These are phyloP conservation scores for Epizoanthus scotinus DNA, from an alignment of 92 coral and sea anemone species.

Conservation along the genomic window DNA sequence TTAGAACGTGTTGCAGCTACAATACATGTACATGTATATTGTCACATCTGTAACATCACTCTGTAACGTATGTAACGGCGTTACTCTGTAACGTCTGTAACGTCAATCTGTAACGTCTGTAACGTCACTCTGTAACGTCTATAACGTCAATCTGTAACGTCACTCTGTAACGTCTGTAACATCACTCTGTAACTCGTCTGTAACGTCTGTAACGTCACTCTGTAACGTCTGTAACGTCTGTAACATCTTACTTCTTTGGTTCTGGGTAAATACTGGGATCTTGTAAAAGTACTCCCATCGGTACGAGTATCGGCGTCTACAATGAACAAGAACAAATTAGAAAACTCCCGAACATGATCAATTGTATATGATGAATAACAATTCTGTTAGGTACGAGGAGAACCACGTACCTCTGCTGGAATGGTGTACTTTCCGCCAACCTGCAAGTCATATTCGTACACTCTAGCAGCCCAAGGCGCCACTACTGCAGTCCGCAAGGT, in stretches of 20 bases:
- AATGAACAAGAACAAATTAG: neutral
- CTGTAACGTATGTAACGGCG: conserved; percentile 90
- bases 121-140: neutral
- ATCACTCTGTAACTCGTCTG: too few species aligned
- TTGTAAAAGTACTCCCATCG: conserved; percentile 84
- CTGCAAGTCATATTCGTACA: conserved; percentile 85
- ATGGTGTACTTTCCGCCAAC: conserved; percentile 75
- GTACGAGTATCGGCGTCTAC: conserved; percentile 80
- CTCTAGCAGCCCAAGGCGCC: conserved; percentile 91
- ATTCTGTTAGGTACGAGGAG: neutral
- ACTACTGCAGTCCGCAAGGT: conserved; percentile 78
- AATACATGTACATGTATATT: too few species aligned
- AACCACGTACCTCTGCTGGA: conserved; percentile 72
- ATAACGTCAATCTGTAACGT: too few species aligned
- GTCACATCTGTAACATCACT: conserved; percentile 71
- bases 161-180: neutral
- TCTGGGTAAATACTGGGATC: conserved; percentile 85
- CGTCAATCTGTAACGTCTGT: neutral
- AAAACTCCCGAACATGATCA: neutral
- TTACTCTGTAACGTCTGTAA: conserved; percentile 65
- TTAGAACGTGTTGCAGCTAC: neutral
- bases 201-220: neutral
- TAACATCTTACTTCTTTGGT: conserved; percentile 65
- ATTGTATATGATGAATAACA: too few species aligned
- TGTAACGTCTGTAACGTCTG: neutral